A percentile compares a stretch with the other conserved stretches of the same genome.
These are phyloP conservation scores for Drosophila affinis DNA, from an alignment of 2,888 invertebrate genomes.

Conservation along the genomic window DNA sequence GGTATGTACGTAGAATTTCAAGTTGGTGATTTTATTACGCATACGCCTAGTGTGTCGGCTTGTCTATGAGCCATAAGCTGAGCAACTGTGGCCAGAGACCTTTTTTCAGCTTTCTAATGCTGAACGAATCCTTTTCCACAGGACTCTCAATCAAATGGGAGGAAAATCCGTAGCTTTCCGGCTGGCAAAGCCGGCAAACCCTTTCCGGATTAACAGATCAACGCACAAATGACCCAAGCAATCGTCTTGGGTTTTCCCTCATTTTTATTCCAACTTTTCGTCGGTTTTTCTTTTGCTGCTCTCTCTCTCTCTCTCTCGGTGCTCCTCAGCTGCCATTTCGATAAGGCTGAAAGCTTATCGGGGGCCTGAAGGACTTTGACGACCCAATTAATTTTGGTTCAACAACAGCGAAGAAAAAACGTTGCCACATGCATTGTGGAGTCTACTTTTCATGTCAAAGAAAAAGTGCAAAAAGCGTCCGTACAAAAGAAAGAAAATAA, in stretches of 20 bases:
- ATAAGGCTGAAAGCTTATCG: slow-evolving; percentile 69
- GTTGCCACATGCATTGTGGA: slow-evolving; percentile 48
- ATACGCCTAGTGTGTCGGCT: slow-evolving; percentile 41
- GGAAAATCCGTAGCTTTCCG: slow-evolving; percentile 38
- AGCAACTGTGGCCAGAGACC: slow-evolving; percentile 19
- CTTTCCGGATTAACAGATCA: slow-evolving; percentile 77
- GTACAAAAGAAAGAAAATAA: slow-evolving; percentile 32
- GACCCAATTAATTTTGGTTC: slow-evolving; percentile 69
- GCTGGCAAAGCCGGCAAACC: slow-evolving; percentile 44
- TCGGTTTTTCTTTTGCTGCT: background rate
- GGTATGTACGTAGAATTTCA: slow-evolving; percentile 18
- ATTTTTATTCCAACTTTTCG: slow-evolving; percentile 17
- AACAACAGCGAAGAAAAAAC: slow-evolving; percentile 31
- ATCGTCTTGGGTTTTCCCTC: slow-evolving; percentile 53
- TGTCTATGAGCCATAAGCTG: slow-evolving; percentile 9
- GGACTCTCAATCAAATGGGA: slow-evolving; percentile 54
- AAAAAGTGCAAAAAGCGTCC: slow-evolving; percentile 13
- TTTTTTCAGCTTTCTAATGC: slow-evolving; percentile 24
- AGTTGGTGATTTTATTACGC: slow-evolving; percentile 49
- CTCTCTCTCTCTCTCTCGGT: background rate
- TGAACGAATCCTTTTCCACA: slow-evolving; percentile 28
- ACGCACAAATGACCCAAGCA: slow-evolving; percentile 59
- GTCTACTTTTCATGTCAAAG: slow-evolving; percentile 34
- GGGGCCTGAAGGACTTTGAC: slow-evolving; percentile 58
- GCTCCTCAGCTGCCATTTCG: slow-evolving; percentile 42